Evolutionary conservation across 1,140 invertebrate species (phyloP), one percentile per base, ranked within the genome.

Genomic region (Tetraneura akinire): DNA sequence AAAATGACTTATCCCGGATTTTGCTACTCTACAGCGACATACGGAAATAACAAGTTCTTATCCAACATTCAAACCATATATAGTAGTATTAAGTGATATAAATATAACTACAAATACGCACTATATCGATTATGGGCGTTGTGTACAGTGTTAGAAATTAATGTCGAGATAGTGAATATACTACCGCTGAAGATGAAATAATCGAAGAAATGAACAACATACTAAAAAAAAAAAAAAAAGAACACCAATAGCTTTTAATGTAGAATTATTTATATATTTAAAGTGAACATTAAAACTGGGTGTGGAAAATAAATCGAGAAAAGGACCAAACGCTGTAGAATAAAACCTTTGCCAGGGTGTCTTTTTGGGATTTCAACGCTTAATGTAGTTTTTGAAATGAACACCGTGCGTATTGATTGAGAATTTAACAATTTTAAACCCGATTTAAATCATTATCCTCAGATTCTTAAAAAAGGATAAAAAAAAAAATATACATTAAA

Each of bases 101-200:
- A 37, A n/a, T n/a, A n/a, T n/a, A 57, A 26, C 23, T 23, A 26
- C 23, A 57, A 57, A 57, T 57, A 11, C 13, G 13, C 18, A 13
- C 23, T 26, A 6, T 57, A 57, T 57, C 55, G 55, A 57, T 57
- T 57, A 57, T 57, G 55, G 55, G 55, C 55, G 23, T 57, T 57
- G 23, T 57, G 53, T 26, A 13, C 14, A 13, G 55, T 55, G 10
- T 57, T 21, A 5, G 13, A 23, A 26, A 23, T n/a, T n/a, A 18
- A 18, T 1, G 1, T 29, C 13, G 6, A 29, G 10, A 53, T 8
- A 18, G 9, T 0, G 1, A 57, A 55, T n/a, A n/a, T n/a, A n/a
- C n/a, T n/a, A n/a, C n/a, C n/a, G n/a, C n/a, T n/a, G 1, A 23
- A 23, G 53, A 23, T 21, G 21, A 57, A 14, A n/a, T 23, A 57